A percentile compares a stretch with the other conserved stretches of the same genome.
Conservation (phyloP, 2,113 vertebrate species). For the Solenodon paradoxus region DNA sequence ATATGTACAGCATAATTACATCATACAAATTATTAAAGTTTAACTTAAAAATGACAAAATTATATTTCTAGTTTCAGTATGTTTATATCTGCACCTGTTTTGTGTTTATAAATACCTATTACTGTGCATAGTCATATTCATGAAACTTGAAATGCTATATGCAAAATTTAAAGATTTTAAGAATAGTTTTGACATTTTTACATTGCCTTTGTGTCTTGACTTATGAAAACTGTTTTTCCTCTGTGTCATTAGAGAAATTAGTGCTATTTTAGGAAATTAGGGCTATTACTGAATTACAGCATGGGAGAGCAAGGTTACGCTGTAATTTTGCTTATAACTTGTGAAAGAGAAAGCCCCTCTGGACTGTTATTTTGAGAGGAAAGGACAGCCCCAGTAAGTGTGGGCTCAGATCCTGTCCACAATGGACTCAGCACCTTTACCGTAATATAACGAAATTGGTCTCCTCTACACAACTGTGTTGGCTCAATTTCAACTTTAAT, state of each 20-base stretch:
- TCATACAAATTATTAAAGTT: neutral
- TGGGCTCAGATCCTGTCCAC: neutral
- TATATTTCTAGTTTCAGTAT: neutral
- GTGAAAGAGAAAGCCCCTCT: neutral
- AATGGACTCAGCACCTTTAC: neutral
- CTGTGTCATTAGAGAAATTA: neutral
- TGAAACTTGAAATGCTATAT: neutral
- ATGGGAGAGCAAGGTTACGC: neutral
- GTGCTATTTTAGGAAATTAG: neutral
- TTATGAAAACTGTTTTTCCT: neutral
- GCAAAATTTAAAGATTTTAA: neutral
- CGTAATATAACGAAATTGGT: neutral
- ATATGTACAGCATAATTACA: neutral
- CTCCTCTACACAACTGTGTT: neutral
- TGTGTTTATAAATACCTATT: neutral
- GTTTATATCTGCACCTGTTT: neutral
- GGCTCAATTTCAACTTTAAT: neutral
- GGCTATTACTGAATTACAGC: neutral
- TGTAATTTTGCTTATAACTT: neutral
- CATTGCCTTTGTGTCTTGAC: neutral
- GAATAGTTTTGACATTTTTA: neutral
- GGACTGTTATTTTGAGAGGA: neutral
- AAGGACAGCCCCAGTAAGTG: neutral
- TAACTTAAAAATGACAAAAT: neutral
- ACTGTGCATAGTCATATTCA: neutral